These are phyloP conservation scores for Spilarctia lutea DNA, from an alignment of 2,888 invertebrate species.

Conservation along the genomic window DNA sequence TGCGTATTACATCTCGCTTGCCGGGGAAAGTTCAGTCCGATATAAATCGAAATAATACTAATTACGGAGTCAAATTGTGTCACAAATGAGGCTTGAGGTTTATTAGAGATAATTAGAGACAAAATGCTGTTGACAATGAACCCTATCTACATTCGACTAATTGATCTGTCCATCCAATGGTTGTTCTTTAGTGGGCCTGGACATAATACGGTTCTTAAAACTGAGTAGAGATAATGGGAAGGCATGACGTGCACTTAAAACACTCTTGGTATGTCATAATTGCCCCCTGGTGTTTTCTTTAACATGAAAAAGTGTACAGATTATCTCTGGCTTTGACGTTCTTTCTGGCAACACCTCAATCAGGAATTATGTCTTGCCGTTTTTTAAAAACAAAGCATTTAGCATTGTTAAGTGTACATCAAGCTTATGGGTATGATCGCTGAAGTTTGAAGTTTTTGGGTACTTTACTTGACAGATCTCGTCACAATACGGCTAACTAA, in stretches of 20 bases:
- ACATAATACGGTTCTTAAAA: conserved; percentile 12
- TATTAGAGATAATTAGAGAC: background rate
- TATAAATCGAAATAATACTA: background rate
- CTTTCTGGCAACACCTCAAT: background rate
- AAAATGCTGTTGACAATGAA: background rate
- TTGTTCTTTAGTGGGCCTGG: background rate
- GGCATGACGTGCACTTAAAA: background rate
- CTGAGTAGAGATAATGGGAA: background rate
- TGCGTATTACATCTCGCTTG: too few relatives aligned
- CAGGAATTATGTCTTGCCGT: conserved; percentile 1
- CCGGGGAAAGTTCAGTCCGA: too few relatives aligned
- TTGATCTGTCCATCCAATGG: background rate
- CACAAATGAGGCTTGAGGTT: background rate
- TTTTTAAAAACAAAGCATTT: background rate
- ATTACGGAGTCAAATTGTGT: background rate
- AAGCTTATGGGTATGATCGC: background rate
- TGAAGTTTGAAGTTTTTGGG: background rate
- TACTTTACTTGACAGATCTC: background rate
- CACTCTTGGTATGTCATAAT: conserved; percentile 11
- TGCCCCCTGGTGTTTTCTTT: background rate
- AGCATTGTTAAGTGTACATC: background rate
- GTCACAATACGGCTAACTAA: background rate
- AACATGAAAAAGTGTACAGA: background rate
- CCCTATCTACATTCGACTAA: background rate
- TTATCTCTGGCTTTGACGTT: conserved; percentile 1